Evolutionary conservation across 2,113 vertebrate species (phyloP), one percentile per base, ranked within the genome.

Genomic region (Recurvirostra avosetta): DNA sequence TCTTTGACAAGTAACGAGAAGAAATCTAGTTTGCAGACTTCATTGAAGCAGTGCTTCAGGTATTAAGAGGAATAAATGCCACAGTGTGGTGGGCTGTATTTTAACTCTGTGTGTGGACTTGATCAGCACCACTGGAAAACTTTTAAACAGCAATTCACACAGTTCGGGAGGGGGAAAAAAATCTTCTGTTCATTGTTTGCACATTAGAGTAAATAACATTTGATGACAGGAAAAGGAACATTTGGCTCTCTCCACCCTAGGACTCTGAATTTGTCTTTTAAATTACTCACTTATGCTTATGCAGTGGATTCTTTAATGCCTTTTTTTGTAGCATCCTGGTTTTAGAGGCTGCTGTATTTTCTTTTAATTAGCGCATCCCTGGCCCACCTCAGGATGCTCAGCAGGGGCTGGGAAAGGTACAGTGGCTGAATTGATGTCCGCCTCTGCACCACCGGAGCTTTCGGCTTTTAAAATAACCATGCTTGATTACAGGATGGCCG

Each of bases 121-220:
- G 59, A 89, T 93, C 81, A 52, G 74, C 66, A 70, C 38, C 67
- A 55, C 55, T 76, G 71, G 70, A 92, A 86, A 94, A 94, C 32
- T 81, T 66, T 75, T 58, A 73, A 95, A 82, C 58, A 62, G 86
- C 86, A 95, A 94, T 87, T 97, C 76, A 38, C 73, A 47, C 63
- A 78, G 73, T 92, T 94, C 0, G 5, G 55, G n/a, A 73, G 20
- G 34, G 43, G 58, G n/a, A 0, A 17, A 45, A 66, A 84, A 94
- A 25, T 47, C 87, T 97, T 95, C 94, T 95, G 91, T 82, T 97
- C 94, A 92, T 97, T 96, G 97, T 97, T 96, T 96, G 87, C 84
- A 87, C 81, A 94, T 95, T 90, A 92, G 45, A 95, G 63, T 95
- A 95, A 97, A 96, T 92, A 96, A 79, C 62, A 91, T 92, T 85